Conservation (phyloP, 2,113 vertebrate species). For the Lasiurus cinereus region DNA sequence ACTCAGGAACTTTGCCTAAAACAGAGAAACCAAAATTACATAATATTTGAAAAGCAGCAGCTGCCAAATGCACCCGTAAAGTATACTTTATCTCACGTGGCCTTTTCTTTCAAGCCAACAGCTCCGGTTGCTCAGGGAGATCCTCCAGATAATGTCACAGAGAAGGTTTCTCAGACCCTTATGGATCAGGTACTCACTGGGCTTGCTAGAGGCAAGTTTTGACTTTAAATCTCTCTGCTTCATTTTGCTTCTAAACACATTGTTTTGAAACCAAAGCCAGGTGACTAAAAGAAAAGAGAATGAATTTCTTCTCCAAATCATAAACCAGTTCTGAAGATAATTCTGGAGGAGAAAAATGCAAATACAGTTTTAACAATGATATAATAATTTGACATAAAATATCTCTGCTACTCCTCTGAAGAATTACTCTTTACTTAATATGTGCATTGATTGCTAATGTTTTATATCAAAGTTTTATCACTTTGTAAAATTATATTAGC, state of each 20-base stretch:
- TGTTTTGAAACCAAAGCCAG: constrained; percentile 54
- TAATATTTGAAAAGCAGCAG: constrained; percentile 47
- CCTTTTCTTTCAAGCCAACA: constrained; percentile 50
- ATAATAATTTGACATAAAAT: not conserved
- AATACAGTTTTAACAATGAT: not conserved
- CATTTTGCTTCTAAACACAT: constrained; percentile 53
- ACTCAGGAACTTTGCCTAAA: constrained; percentile 45
- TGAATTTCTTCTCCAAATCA: constrained; percentile 28
- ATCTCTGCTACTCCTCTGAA: constrained; percentile 38
- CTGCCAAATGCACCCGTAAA: not conserved
- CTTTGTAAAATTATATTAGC: constrained; percentile 37
- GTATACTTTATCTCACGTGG: constrained; percentile 41
- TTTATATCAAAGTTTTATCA: not conserved
- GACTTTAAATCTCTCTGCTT: constrained; percentile 48
- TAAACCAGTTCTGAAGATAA: constrained; percentile 18
- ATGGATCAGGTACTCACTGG: constrained; percentile 53
- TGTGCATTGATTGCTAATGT: not conserved
- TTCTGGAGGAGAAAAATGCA: constrained; percentile 16
- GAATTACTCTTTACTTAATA: constrained; percentile 8
- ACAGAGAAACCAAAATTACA: constrained; percentile 4
- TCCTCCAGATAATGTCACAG: constrained; percentile 53
- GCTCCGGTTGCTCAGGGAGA: constrained; percentile 71
- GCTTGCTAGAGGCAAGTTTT: constrained; percentile 50
- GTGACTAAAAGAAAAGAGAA: not conserved
- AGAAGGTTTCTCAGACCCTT: constrained; percentile 42